Evolutionary conservation across 2,797 vertebrate species (phyloP), one percentile per base, ranked within the genome.

Genomic region (Lates japonicus): DNA sequence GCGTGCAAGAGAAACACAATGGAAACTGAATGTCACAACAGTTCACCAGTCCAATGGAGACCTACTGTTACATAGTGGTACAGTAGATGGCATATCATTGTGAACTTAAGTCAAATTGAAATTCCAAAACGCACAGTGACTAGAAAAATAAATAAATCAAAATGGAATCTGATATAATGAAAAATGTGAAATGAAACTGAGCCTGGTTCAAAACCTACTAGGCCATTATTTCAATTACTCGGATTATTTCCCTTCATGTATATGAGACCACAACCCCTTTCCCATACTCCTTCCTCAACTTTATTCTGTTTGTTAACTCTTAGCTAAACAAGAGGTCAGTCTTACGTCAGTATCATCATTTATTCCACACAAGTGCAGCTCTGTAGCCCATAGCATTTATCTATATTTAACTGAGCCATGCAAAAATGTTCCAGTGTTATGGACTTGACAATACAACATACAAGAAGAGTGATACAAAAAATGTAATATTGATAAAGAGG

Each of bases 21-120:
- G 66, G 65, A 88, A 72, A 84, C 33, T 55, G 14, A 59, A 71
- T 65, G 66, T 75, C 48, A 57, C 46, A 70, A n/a, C 55, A 71
- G 44, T 55, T 48, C 25, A 74, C 22, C 7, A 61, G 14, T 67
- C 51, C 12, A 77, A 17, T 59, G 29, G 5, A 81, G 33, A 66
- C 16, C 48, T 35, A 13, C 49, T 61, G 64, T 65, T 52, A 64
- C 44, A 57, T 41, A 29, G 14, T 73, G 6, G 17, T 29, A 25
- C 31, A 49, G 33, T 14, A 25, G 41, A 67, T 55, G 51, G 33
- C 19, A 35, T 22, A 42, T 57, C 5, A 10, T 14, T 22, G 44
- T 33, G 33, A 10, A 13, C 9, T 20, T 37, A 76, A 12, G 44
- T 1, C 4, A 52, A 64, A 49, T 3, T 37, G 5, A 57, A 51